These are phyloP conservation scores for Hirtodrosophila histrioides DNA, from an alignment of 2,888 invertebrate species.

Conservation along the genomic window DNA sequence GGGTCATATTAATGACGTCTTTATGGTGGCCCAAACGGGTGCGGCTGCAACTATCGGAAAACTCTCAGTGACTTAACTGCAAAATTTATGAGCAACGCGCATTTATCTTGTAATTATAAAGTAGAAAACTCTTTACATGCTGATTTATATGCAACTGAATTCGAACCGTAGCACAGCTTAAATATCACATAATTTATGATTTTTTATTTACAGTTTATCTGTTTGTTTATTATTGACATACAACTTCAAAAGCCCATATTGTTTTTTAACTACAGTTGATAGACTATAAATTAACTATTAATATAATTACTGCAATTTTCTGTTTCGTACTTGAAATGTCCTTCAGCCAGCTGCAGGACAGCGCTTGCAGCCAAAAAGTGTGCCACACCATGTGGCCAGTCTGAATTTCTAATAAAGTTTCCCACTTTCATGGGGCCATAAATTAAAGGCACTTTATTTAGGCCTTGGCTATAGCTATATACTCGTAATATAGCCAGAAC, in stretches of 20 bases:
- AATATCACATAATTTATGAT: slow-evolving; percentile 48
- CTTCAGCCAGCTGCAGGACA: too few species aligned
- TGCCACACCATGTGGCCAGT: slow-evolving; percentile 45
- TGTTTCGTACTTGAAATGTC: too few species aligned
- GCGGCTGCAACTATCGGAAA: slow-evolving; percentile 41
- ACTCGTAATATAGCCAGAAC: too few species aligned
- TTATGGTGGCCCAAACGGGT: slow-evolving; percentile 17
- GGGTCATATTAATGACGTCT: slow-evolving; percentile 55
- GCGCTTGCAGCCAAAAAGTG: slow-evolving; percentile 1
- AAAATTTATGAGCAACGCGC: slow-evolving; percentile 61
- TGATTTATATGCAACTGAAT: slow-evolving; percentile 59
- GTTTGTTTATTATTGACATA: not conserved
- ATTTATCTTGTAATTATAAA: slow-evolving; percentile 75
- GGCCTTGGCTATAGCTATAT: too few species aligned
- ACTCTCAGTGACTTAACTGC: slow-evolving; percentile 11
- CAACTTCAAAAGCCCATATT: too few species aligned
- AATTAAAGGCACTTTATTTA: slow-evolving; percentile 41
- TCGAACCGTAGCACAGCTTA: slow-evolving; percentile 17
- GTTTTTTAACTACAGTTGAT: too few species aligned
- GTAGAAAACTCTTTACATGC: slow-evolving; percentile 48
- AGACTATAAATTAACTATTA: too few species aligned
- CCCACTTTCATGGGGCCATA: slow-evolving; percentile 43
- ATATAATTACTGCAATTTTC: too few species aligned
- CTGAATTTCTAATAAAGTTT: slow-evolving; percentile 33
- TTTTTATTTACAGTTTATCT: not conserved